These are phyloP conservation scores for Microcebus jonahi DNA, from an alignment of 2,113 vertebrate species.

Conservation along the genomic window DNA sequence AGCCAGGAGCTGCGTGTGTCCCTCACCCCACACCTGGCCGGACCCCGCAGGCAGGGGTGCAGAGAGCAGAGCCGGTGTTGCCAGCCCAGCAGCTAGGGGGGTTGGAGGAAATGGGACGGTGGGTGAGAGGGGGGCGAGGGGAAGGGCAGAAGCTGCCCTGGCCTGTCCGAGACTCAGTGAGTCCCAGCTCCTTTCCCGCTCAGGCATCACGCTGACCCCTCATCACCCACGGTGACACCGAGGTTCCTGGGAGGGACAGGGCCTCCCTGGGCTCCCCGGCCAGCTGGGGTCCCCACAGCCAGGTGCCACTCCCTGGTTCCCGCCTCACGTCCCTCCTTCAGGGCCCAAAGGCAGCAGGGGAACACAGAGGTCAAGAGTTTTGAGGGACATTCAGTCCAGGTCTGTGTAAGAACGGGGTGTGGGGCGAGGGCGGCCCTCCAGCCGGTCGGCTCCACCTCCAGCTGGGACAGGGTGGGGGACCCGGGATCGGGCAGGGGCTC, in stretches of 20 bases:
- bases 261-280: fast-evolving
- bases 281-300: fast-evolving
- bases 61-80: neutral
- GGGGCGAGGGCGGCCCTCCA: fast-evolving
- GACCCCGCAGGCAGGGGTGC: fast-evolving
- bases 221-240: fast-evolving
- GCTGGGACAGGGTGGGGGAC: no score
- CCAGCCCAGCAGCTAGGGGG: fast-evolving
- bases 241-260: fast-evolving
- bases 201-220: neutral
- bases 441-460: fast-evolving
- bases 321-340: fast-evolving
- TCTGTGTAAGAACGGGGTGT: fast-evolving
- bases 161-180: fast-evolving
- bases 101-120: no score
- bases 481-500: fast-evolving
- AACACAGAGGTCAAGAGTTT: neutral
- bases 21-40: fast-evolving
- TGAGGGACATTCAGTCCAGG: fast-evolving
- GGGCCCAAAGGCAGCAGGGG: fast-evolving
- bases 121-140: neutral
- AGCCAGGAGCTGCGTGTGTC: fast-evolving
- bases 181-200: neutral
- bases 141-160: fast-evolving
- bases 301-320: fast-evolving